phyloP scores from a whole-genome alignment of 2,797 vertebrate species.

The Hapalemur alaotrensis region DNA sequence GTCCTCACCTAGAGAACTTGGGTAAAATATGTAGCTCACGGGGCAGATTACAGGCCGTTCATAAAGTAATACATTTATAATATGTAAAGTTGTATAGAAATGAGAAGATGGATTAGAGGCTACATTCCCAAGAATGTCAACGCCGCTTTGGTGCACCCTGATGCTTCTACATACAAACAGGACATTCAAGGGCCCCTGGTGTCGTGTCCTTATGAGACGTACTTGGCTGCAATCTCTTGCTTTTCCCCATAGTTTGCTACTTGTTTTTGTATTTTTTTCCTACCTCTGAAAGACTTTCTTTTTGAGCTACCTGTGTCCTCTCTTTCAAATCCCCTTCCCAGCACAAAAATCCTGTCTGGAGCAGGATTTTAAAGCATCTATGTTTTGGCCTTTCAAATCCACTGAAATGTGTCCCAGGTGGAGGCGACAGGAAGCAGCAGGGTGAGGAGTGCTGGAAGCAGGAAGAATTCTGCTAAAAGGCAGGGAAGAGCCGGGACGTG shows the following conservation, averaged over 20 bases:
- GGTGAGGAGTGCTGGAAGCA: fast-evolving
- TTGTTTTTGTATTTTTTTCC: not conserved
- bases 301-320: not conserved
- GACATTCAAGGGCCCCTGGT: not conserved
- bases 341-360: not conserved
- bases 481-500: fast-evolving
- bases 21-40: too few relatives aligned
- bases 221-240: not conserved
- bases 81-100: too few relatives aligned
- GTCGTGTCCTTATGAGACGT: fast-evolving
- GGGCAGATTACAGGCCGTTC: too few relatives aligned
- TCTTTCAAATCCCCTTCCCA: not conserved
- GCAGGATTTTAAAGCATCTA: not conserved
- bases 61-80: too few relatives aligned
- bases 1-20: too few relatives aligned
- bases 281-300: not conserved
- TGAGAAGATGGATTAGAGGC: too few relatives aligned
- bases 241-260: fast-evolving
- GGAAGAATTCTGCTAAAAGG: not conserved
- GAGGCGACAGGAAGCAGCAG: not conserved
- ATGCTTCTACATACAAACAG: too few relatives aligned
- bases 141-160: too few relatives aligned
- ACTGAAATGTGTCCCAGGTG: not conserved
- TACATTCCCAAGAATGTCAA: too few relatives aligned
- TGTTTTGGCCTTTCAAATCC: not conserved